Base-by-base conservation (phyloP, 2,888 invertebrate genomes). In the Cyclophora punctaria region DNA sequence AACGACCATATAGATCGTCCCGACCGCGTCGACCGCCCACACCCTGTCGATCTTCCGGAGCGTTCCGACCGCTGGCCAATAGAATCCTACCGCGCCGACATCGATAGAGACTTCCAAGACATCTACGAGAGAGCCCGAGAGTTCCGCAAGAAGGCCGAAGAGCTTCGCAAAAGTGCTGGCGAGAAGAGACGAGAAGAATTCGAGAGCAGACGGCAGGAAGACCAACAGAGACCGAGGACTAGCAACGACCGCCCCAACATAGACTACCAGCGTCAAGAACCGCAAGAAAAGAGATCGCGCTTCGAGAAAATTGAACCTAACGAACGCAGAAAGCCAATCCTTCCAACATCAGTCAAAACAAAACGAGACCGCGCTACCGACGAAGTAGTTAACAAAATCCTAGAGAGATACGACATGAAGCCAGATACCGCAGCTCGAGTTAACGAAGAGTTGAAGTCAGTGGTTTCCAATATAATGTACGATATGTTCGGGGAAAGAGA, bases 51-150 rank as follows among this genome's bases (percentile, higher is more conserved):
- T 20, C 20, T 45, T 52, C 47, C 50, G 50, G 65, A 37, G 37
- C 37, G 37, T 5, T 2, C 4, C 37, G 37, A 37, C 37, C 37
- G 37, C 37, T 37, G 4, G 37, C 37, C 37, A 52, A 55, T 66
- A 37, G 60, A 64, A 0, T 61, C 64, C 2, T 20, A 20, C 64
- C 62, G 5, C 64, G 60, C 3, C 65, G 53, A 60, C 20, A 66
- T 79, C 37, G 75, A 85, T 45, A 78, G 75, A 56, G 83, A 83
- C 58, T 75, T 84, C 45, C 78, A 83, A 52, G 80, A 81, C 41
- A 75, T 84, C 4, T 83, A 81, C 59, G 74, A 78, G 47, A 67
- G 80, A 48, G 74, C 83, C 3, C 64, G 75, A n/a, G 79, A 78
- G 47, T 77, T 83, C 48, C 74, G 75, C 5, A 80, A 80, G 53